Base-by-base conservation (phyloP, 2,888 invertebrate genomes). In the Carabus problematicus region DNA sequence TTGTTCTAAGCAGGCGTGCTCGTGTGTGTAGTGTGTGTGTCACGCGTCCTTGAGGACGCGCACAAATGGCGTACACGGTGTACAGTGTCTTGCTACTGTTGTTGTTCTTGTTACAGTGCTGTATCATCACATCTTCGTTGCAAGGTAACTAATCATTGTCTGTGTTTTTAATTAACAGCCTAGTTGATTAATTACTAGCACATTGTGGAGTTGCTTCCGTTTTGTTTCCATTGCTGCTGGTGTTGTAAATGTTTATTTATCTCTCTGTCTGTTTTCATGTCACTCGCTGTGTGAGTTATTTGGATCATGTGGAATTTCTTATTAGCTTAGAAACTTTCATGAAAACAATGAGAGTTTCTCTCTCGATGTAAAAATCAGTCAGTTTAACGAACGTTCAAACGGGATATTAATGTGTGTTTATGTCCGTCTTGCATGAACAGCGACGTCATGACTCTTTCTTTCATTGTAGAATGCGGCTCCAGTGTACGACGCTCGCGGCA, bases 391-490 rank as follows among this genome's bases (percentile, higher is more conserved):
- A 61, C 29, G 59, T 42, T 41, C 52, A 16, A 29, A 52, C 52
- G 52, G n/a, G 29, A 52, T 19, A 9, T 52, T 19, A 52, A 16
- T 16, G 16, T 19, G 16, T 29, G 29, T 19, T 39, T 14, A 29
- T 29, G 56, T 9, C 7, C 45, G 45, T 45, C 14, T 45, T 45
- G 45, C 45, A 12, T 45, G 45, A 45, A 45, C 7, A 14, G n/a
- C 45, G 29, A 29, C 29, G 29, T 29, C 29, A 42, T 59, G 43
- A 63, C 49, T 63, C 14, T 54, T 41, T 63, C 42, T 49, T 63
- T 74, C 70, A 73, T 71, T 77, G 52, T 82, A 90, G 90, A 90
- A 82, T 90, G 90, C 79, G 90, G 90, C 43, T 86, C 88, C 49
- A 89, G 89, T 54, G 81, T 89, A 56, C 82, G 88, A 55, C 83